Percentiles rank a stretch among this genome's conserved stretches.
These are phyloP conservation scores for Plectus sambesii DNA, from an alignment of 1,140 invertebrate species.

Conservation along the genomic window DNA sequence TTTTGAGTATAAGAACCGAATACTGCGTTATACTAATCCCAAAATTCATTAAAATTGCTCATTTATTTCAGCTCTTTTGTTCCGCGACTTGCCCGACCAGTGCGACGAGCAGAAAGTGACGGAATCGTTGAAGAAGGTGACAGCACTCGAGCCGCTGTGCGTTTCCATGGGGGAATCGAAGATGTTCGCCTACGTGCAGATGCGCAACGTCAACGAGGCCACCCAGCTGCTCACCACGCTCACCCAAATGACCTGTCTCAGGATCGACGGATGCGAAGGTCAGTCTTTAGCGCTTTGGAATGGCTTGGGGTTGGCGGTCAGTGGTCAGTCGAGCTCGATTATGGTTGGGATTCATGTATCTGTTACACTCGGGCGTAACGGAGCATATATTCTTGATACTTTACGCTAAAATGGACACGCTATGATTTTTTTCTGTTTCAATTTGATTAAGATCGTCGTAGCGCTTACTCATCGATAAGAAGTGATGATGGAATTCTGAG, in stretches of 20 bases:
- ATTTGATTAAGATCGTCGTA: no score
- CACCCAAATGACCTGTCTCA: conserved; percentile 49
- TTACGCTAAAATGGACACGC: no score
- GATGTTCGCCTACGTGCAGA: conserved; percentile 69
- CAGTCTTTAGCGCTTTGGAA: no score
- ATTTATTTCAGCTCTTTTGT: conserved; percentile 59
- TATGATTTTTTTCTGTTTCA: no score
- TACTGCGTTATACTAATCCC: conserved; percentile 1
- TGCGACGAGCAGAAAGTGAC: conserved; percentile 72
- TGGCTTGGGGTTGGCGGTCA: no score
- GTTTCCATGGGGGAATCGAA: conserved; percentile 68
- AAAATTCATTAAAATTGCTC: background rate
- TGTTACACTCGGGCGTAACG: no score
- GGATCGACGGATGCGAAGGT: conserved; percentile 59
- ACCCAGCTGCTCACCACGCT: conserved; percentile 64
- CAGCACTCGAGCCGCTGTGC: conserved; percentile 59
- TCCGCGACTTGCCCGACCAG: conserved; percentile 69
- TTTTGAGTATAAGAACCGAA: conserved; percentile 9
- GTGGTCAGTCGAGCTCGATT: no score
- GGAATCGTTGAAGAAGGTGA: conserved; percentile 55
- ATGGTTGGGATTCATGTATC: no score
- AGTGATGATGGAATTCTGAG: no score
- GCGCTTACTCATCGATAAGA: no score
- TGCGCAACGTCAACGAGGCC: conserved; percentile 69
- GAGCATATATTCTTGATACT: no score